Conservation (phyloP, 2,797 vertebrate genomes). For the Parambassis ranga region DNA sequence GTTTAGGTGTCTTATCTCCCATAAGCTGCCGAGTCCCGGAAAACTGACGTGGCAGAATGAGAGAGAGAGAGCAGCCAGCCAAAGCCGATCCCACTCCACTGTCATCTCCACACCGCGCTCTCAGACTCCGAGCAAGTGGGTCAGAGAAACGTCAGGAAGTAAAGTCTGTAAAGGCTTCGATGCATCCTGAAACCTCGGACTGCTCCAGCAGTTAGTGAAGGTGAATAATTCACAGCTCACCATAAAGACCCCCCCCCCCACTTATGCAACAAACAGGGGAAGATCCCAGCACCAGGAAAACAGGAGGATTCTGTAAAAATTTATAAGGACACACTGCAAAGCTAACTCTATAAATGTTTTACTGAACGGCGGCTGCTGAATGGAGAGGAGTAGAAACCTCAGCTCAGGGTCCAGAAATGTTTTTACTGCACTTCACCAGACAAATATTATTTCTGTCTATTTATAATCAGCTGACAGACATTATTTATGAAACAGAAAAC, state of each 20-base stretch:
- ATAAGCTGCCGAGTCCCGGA: slow-evolving; percentile 60
- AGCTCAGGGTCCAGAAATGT: slow-evolving; percentile 23
- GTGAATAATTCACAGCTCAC: slow-evolving; percentile 79
- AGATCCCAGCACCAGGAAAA: slow-evolving; percentile 22
- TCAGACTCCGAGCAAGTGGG: slow-evolving; percentile 72
- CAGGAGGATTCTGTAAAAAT: slow-evolving; percentile 67
- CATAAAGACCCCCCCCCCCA: slow-evolving; percentile 57
- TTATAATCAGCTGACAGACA: slow-evolving; percentile 30
- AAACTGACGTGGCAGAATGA: slow-evolving; percentile 72
- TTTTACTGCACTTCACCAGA: slow-evolving; percentile 23
- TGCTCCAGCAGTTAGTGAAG: slow-evolving; percentile 48
- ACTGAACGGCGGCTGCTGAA: slow-evolving; percentile 58
- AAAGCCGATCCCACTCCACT: slow-evolving; percentile 63
- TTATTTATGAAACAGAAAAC: slow-evolving; percentile 45
- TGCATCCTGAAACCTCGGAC: slow-evolving; percentile 18
- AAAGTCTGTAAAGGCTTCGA: slow-evolving; percentile 31
- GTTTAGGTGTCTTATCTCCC: slow-evolving; percentile 74
- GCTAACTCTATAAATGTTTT: slow-evolving; percentile 76
- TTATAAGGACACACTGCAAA: slow-evolving; percentile 81
- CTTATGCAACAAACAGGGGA: slow-evolving; percentile 75
- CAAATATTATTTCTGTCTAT: slow-evolving; percentile 50
- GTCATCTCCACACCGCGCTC: slow-evolving; percentile 38
- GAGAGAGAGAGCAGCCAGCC: slow-evolving; percentile 42
- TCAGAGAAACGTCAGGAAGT: slow-evolving; percentile 64
- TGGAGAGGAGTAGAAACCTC: slow-evolving; percentile 19